A percentile compares a stretch with the other conserved stretches of the same genome.
Conservation (phyloP, 2,797 vertebrate species). For the Falco columbarius region DNA sequence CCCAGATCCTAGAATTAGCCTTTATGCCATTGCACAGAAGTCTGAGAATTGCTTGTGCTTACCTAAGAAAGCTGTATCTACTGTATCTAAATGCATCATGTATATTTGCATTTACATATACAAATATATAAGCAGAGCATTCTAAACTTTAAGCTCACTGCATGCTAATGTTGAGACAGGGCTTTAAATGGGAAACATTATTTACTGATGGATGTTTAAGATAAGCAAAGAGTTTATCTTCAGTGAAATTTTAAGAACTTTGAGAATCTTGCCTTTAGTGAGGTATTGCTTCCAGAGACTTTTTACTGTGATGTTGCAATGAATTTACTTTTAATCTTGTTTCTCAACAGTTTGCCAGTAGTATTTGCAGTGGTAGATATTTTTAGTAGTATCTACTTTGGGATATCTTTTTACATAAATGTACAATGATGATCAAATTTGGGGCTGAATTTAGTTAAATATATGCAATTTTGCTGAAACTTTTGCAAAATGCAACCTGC, state of each 20-base stretch:
- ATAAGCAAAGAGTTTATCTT: not conserved
- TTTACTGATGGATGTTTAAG: not conserved
- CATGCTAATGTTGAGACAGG: not conserved
- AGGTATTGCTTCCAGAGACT: not conserved
- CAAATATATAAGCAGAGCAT: not conserved
- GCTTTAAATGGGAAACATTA: not conserved
- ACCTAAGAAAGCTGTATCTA: not conserved
- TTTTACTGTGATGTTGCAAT: not conserved
- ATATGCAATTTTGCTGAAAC: not conserved
- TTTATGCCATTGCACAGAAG: not conserved
- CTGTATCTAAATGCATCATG: not conserved
- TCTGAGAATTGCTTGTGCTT: not conserved
- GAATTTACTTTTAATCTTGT: not conserved
- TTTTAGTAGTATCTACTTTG: not conserved
- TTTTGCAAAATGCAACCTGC: not conserved
- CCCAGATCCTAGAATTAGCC: not conserved
- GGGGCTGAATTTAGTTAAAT: not conserved
- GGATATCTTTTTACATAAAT: not conserved
- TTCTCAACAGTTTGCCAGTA: not conserved
- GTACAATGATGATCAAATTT: not conserved
- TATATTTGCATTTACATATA: not conserved
- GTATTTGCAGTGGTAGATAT: not conserved
- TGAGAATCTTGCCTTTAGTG: not conserved
- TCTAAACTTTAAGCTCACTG: not conserved
- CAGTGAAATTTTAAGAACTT: not conserved